Percentiles rank a stretch among this genome's conserved stretches.
phyloP scores from a whole-genome alignment of 2,888 invertebrate genomes.

The Agonopterix arenella region DNA sequence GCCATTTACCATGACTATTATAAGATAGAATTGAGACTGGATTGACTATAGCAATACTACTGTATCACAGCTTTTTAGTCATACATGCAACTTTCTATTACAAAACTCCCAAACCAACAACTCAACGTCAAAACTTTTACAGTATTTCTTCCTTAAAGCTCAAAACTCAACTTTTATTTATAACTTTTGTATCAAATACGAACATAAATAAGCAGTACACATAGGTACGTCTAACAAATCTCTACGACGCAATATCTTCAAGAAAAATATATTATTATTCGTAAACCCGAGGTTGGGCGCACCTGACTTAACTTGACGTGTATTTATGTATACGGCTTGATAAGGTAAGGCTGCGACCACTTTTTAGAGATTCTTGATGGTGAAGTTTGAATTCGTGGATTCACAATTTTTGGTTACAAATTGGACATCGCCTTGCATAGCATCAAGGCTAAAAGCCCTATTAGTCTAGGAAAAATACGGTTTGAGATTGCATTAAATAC shows the following conservation, averaged over 20 bases:
- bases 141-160: constrained; percentile 16
- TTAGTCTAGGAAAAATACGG: too few relatives aligned
- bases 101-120: background rate
- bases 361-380: background rate
- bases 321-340: constrained; percentile 34
- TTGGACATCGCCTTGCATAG: too few relatives aligned
- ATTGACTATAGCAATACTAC: too few relatives aligned
- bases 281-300: constrained; percentile 33
- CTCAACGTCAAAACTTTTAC: constrained; percentile 15
- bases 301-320: constrained; percentile 50
- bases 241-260: constrained; percentile 46
- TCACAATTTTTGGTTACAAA: too few relatives aligned
- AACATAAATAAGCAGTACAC: constrained; percentile 21
- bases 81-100: too few relatives aligned
- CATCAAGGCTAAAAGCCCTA: too few relatives aligned
- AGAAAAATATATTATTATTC: constrained; percentile 45
- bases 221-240: constrained; percentile 37
- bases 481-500: too few relatives aligned
- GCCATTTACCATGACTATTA: too few relatives aligned
- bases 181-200: constrained; percentile 20
- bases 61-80: too few relatives aligned
- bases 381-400: too few relatives aligned
- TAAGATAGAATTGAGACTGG: too few relatives aligned
- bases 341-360: constrained; percentile 23
- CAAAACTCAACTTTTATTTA: constrained; percentile 13